Conservation (phyloP, 1,140 invertebrate genomes). For the Achatina immaculata region DNA sequence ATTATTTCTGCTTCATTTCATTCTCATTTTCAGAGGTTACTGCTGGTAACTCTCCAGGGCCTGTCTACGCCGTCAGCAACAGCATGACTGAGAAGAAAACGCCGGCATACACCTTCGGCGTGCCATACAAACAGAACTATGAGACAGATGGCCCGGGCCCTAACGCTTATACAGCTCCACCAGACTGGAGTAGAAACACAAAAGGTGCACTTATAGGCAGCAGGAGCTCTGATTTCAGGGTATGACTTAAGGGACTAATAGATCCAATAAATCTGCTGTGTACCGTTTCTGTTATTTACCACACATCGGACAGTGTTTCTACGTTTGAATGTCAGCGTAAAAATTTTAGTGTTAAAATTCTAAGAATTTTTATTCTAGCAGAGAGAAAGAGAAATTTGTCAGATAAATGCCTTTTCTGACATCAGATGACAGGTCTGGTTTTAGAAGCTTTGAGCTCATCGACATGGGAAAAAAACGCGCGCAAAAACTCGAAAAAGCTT, state of each 20-base stretch:
- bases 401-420: no score
- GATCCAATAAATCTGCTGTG: neutral
- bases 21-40: slow-evolving; percentile 34
- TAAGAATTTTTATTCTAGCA: no score
- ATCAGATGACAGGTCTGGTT: no score
- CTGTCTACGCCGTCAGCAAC: slow-evolving; percentile 36
- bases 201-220: slow-evolving; percentile 3
- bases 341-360: no score
- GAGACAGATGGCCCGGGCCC: slow-evolving; percentile 47
- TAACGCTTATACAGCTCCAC: slow-evolving; percentile 49
- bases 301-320: neutral
- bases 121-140: slow-evolving; percentile 33
- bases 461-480: no score
- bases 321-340: no score
- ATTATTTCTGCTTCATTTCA: neutral
- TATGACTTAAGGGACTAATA: neutral
- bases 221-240: neutral
- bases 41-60: slow-evolving; percentile 43
- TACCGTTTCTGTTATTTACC: neutral
- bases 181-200: slow-evolving; percentile 44
- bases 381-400: no score
- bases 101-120: slow-evolving; percentile 50
- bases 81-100: slow-evolving; percentile 39
- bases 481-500: no score
- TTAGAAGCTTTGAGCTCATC: no score